Base-by-base conservation (phyloP, 1,140 invertebrate genomes). In the Heterodera schachtii region DNA sequence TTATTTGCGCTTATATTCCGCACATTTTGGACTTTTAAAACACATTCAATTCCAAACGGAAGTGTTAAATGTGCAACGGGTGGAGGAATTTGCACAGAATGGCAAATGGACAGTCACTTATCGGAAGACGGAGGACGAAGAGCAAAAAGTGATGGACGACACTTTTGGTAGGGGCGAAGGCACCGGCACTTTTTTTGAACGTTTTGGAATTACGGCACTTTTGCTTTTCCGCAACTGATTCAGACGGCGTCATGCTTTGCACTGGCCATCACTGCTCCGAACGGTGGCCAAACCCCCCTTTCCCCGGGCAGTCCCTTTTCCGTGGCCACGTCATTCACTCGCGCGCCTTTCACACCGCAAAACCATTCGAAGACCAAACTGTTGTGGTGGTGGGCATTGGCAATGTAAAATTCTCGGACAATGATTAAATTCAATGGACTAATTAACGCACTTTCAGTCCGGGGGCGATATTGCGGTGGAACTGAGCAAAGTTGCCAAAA, bases 311-410 rank as follows among this genome's bases (percentile, higher is more conserved):
- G 83, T 85, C 90, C 0, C 83, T 86, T 8, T 92, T 92, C 84
- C 78, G 90, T 78, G 92, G 92, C 19, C 84, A 87, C 57, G 84
- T 90, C 6, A 83, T 92, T 8, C 92, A 92, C 83, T 66, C 69
- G 69, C 52, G 64, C 11, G 44, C 41, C n/a, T 67, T 67, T 41
- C 44, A 64, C 67, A 67, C 44, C 46, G 47, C 67, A 16, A 46
- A 78, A 66, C 60, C 67, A 21, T 92, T 87, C 81, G 89, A 90
- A 31, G 90, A 90, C 64, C 90, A 91, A 79, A 87, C 83, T 7
- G 90, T 91, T 44, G 86, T 92, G 43, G 92, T 92, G 21, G 88
- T 93, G 57, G 92, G 92, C 8, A 92, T 92, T 84, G 92, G 92
- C 3, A 93, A 92, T 85, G 69, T 71, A 41, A 41, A 41, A 19